Evolutionary conservation across 2,113 vertebrate genomes (phyloP).

Genomic region (Hepsetus odoe): DNA sequence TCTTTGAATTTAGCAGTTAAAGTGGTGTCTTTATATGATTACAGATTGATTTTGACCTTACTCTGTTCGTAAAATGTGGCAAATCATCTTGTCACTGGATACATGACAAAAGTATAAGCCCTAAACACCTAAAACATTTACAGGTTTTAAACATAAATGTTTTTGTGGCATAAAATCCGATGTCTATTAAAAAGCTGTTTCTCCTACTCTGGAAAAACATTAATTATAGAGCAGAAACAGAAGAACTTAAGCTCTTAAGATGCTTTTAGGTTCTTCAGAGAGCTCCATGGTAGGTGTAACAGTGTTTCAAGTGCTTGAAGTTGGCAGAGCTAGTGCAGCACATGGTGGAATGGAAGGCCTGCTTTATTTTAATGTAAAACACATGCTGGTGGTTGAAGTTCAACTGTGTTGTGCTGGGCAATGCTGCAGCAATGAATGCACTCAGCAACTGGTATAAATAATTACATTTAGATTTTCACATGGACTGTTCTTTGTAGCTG

Average conservation of each 20-base stretch:
- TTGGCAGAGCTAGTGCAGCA: background rate
- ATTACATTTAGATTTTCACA: background rate
- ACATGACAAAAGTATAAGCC: background rate
- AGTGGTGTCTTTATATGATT: no score
- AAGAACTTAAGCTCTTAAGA: background rate
- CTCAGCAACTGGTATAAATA: background rate
- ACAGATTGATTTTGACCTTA: no score
- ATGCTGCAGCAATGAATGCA: background rate
- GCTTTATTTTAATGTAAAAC: constrained; percentile 32
- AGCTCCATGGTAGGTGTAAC: background rate
- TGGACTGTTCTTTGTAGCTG: background rate
- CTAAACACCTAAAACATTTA: background rate
- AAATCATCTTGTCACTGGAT: background rate
- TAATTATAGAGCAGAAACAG: background rate
- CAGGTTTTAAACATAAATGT: background rate
- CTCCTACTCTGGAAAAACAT: background rate
- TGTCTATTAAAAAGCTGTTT: background rate
- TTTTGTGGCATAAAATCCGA: background rate
- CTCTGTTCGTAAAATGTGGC: no score
- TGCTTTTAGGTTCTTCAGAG: constrained; percentile 1
- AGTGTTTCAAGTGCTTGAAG: constrained; percentile 6
- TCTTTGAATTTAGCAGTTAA: no score
- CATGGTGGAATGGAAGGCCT: constrained; percentile 10
- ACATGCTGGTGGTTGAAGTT: constrained; percentile 21
- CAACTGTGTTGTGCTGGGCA: background rate